phyloP scores from a whole-genome alignment of 1,140 invertebrate species.

The Stenopsyche tienmushanensis region DNA sequence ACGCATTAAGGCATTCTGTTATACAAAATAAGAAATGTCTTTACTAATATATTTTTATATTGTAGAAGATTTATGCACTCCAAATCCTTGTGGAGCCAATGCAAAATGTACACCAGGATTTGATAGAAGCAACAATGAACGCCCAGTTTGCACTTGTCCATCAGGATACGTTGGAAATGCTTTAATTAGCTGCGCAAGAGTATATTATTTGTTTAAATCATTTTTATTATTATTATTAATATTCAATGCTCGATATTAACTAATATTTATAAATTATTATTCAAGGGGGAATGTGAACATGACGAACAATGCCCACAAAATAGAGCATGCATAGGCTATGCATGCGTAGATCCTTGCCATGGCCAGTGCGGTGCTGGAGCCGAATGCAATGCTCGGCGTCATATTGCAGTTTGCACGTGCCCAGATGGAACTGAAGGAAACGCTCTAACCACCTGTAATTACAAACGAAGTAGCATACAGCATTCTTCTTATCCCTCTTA shows the following conservation, averaged over 20 bases:
- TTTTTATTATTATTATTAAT: neutral
- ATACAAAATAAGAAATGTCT: no score
- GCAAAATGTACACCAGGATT: slow-evolving; percentile 80
- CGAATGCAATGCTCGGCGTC: slow-evolving; percentile 65
- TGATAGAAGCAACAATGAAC: slow-evolving; percentile 75
- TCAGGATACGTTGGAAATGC: slow-evolving; percentile 81
- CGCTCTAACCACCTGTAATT: slow-evolving; percentile 57
- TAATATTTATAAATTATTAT: neutral
- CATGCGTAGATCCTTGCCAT: slow-evolving; percentile 73
- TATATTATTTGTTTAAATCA: slow-evolving; percentile 37
- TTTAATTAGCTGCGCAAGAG: slow-evolving; percentile 65
- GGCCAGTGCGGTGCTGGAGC: slow-evolving; percentile 74
- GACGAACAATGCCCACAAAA: slow-evolving; percentile 72
- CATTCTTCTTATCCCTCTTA: slow-evolving; percentile 45
- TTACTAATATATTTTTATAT: no score
- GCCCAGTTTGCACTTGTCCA: slow-evolving; percentile 80
- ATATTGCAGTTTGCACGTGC: slow-evolving; percentile 84
- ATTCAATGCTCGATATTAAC: neutral
- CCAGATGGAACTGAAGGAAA: slow-evolving; percentile 76
- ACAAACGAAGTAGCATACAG: slow-evolving; percentile 40
- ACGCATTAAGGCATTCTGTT: no score
- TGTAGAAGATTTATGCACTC: slow-evolving; percentile 75
- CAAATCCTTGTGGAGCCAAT: slow-evolving; percentile 81
- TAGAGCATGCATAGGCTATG: slow-evolving; percentile 72
- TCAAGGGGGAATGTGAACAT: slow-evolving; percentile 70